Percentiles rank a stretch among this genome's conserved stretches.
phyloP scores from a whole-genome alignment of 2,888 invertebrate genomes.

The Portevinia maculata region DNA sequence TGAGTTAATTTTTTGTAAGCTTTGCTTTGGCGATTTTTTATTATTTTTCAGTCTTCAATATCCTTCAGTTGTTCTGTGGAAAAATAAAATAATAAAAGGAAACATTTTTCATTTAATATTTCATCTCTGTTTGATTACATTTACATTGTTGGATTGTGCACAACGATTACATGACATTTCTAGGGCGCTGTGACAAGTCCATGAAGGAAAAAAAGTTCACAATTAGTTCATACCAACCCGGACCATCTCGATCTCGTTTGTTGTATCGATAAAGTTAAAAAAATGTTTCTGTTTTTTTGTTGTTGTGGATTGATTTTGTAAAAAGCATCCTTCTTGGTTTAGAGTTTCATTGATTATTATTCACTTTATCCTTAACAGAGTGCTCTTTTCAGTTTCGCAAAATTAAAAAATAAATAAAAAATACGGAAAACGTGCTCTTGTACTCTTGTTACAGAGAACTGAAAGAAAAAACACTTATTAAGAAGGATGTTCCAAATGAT shows the following conservation, averaged over 20 bases:
- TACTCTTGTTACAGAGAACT: slow-evolving; percentile 9
- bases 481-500: slow-evolving; percentile 45
- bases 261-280: slow-evolving; percentile 11
- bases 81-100: slow-evolving; percentile 15
- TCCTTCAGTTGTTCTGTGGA: slow-evolving; percentile 11
- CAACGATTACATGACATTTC: slow-evolving; percentile 24
- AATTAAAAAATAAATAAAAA: slow-evolving; percentile 2
- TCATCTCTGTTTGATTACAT: slow-evolving; percentile 27
- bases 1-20: slow-evolving; percentile 1
- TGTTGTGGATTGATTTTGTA: neutral
- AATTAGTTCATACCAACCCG: slow-evolving; percentile 11
- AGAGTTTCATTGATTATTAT: slow-evolving; percentile 53
- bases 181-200: slow-evolving; percentile 20
- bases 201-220: slow-evolving; percentile 13
- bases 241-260: neutral
- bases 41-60: slow-evolving; percentile 24
- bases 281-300: too few species aligned
- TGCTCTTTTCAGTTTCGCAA: slow-evolving; percentile 4
- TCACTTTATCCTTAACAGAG: slow-evolving; percentile 17
- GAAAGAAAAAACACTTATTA: neutral
- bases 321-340: slow-evolving; percentile 13
- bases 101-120: slow-evolving; percentile 23
- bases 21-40: slow-evolving; percentile 5
- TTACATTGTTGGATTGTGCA: slow-evolving; percentile 1
- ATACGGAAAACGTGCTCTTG: neutral